Evolutionary conservation across 2,113 vertebrate genomes (phyloP).

Genomic region (Emydura subglobosa): DNA sequence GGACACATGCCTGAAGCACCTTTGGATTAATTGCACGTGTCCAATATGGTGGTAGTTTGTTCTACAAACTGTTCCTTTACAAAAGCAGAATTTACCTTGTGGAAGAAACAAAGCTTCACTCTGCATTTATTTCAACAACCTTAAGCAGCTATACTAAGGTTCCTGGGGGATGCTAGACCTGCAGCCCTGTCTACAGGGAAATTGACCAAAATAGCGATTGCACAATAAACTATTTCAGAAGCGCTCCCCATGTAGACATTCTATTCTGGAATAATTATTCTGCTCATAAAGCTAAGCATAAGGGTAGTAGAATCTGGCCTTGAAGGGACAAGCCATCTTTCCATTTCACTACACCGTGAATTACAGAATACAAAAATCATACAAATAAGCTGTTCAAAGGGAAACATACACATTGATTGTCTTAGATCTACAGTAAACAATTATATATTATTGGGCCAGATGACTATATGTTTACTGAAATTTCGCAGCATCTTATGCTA

Average conservation of each 20-base stretch:
- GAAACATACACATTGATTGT: constrained; percentile 8
- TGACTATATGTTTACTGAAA: background rate
- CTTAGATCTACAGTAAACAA: background rate
- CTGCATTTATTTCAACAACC: too few relatives aligned
- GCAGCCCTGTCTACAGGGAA: background rate
- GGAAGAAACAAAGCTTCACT: too few relatives aligned
- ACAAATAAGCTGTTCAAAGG: constrained; percentile 24
- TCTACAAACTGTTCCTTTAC: background rate
- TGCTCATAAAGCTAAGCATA: constrained; percentile 52
- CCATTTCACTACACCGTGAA: constrained; percentile 41
- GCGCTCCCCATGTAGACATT: background rate
- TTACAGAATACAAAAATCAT: constrained; percentile 56
- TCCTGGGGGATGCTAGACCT: background rate
- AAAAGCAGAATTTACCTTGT: background rate
- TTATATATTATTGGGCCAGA: background rate
- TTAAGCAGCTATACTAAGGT: background rate
- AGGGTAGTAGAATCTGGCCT: constrained; percentile 30
- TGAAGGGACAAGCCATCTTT: constrained; percentile 39
- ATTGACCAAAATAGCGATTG: constrained; percentile 15
- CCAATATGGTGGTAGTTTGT: background rate
- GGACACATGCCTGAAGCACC: background rate
- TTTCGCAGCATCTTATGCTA: background rate
- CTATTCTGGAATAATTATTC: constrained; percentile 59
- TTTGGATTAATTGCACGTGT: background rate
- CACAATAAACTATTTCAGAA: constrained; percentile 38